Evolutionary conservation across 1,140 invertebrate species (phyloP).

Genomic region (Drosophila subpulchrella): DNA sequence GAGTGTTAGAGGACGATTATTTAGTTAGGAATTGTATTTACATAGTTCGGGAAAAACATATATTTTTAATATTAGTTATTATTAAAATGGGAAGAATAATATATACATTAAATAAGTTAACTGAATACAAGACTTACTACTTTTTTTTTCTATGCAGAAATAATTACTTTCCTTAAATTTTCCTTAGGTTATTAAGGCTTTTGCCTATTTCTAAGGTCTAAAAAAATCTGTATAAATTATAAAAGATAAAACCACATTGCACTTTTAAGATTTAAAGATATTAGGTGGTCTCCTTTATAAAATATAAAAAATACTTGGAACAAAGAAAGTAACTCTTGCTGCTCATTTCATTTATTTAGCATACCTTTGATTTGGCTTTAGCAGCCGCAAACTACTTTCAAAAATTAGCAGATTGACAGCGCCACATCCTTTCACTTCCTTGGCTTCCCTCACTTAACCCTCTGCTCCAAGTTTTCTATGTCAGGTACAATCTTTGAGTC

Average conservation of each 20-base stretch:
- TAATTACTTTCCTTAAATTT: too few relatives aligned
- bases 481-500: constrained; percentile 57
- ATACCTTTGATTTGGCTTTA: constrained; percentile 11
- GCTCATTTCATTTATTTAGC: not conserved
- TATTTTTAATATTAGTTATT: too few relatives aligned
- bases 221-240: too few relatives aligned
- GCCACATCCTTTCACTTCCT: constrained; percentile 30
- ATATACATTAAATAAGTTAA: too few relatives aligned
- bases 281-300: not conserved
- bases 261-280: not conserved
- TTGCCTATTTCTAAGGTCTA: too few relatives aligned
- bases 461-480: constrained; percentile 57
- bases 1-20: not conserved
- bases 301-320: not conserved
- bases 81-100: too few relatives aligned
- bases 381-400: constrained; percentile 32
- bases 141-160: too few relatives aligned
- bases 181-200: too few relatives aligned
- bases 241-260: too few relatives aligned
- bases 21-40: too few relatives aligned
- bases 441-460: constrained; percentile 18
- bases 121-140: too few relatives aligned
- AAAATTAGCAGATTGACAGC: constrained; percentile 41
- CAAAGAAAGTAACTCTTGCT: not conserved
- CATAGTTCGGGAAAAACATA: too few relatives aligned